Conservation (phyloP, 2,113 vertebrate genomes). For the Pao palembangensis region DNA sequence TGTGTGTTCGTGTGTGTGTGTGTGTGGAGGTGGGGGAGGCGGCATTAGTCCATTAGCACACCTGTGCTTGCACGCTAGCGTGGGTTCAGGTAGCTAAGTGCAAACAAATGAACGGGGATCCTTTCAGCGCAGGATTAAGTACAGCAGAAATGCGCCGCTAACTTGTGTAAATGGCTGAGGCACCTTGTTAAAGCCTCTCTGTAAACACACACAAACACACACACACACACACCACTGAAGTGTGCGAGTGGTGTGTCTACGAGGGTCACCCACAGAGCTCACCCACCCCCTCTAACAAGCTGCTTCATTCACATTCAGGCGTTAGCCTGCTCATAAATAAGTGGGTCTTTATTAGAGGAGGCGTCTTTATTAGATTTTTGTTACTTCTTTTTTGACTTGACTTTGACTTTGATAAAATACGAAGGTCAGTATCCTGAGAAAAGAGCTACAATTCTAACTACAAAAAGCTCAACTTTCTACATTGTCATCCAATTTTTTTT, state of each 20-base stretch:
- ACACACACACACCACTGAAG: too few relatives aligned
- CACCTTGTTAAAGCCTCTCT: not conserved
- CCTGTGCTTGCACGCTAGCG: conserved; percentile 15
- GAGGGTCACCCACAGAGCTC: too few relatives aligned
- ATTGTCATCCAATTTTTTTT: too few relatives aligned
- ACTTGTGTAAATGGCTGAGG: conserved; percentile 2
- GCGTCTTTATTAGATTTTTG: not conserved
- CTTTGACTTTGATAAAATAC: not conserved
- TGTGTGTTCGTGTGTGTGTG: conserved; percentile 15
- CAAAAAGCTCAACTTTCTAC: too few relatives aligned
- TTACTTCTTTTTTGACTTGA: not conserved
- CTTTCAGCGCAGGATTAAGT: not conserved
- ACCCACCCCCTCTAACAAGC: too few relatives aligned
- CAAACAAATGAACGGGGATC: conserved; percentile 9
- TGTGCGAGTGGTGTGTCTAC: too few relatives aligned
- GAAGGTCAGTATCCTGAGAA: not conserved
- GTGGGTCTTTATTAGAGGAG: not conserved
- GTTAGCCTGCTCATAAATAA: not conserved
- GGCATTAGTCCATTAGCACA: conserved; percentile 52
- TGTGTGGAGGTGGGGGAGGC: not conserved
- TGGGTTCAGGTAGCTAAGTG: conserved; percentile 37
- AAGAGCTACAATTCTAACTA: too few relatives aligned
- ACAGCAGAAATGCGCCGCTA: not conserved
- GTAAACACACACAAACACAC: not conserved
- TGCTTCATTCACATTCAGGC: too few relatives aligned